These are phyloP conservation scores for Conopomorpha cramerella DNA, from an alignment of 1,140 invertebrate genomes.

Conservation along the genomic window DNA sequence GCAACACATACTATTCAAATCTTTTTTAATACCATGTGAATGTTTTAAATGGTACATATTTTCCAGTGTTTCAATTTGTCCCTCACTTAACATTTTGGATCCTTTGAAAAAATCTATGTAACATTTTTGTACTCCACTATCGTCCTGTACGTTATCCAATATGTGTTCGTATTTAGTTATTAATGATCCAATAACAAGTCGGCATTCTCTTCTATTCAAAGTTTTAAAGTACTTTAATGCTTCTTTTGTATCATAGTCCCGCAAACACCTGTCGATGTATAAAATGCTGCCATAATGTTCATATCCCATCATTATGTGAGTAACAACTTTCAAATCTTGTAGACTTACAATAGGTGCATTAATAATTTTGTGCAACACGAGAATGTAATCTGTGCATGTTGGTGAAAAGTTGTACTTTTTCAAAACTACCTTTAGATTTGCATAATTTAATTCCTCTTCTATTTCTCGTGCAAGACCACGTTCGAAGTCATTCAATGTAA, in stretches of 20 bases:
- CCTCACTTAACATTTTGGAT: constrained; percentile 18
- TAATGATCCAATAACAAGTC: constrained; percentile 23
- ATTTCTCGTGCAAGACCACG: constrained; percentile 29
- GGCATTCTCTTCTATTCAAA: constrained; percentile 22
- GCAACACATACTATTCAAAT: constrained; percentile 28
- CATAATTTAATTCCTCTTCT: constrained; percentile 41
- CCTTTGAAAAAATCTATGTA: constrained; percentile 48
- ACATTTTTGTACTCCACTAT: constrained; percentile 28
- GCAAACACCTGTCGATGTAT: constrained; percentile 39
- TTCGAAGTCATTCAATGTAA: constrained; percentile 34
- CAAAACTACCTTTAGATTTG: constrained; percentile 42
- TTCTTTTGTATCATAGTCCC: constrained; percentile 29
- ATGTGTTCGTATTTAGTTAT: constrained; percentile 42
- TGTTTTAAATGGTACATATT: constrained; percentile 45
- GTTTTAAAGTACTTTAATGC: constrained; percentile 35
- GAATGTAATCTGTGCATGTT: constrained; percentile 32
- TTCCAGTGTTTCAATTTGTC: constrained; percentile 28
- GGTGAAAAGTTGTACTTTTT: constrained; percentile 48
- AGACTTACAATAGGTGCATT: constrained; percentile 25
- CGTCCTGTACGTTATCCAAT: constrained; percentile 14
- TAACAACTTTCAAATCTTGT: constrained; percentile 34
- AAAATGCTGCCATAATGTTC: constrained; percentile 27
- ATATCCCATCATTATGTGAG: constrained; percentile 17
- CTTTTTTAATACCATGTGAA: constrained; percentile 22
- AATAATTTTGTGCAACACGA: constrained; percentile 40